A percentile compares a stretch with the other conserved stretches of the same genome.
Evolutionary conservation across 2,797 vertebrate species (phyloP).

Genomic region (Otolemur crassicaudatus): DNA sequence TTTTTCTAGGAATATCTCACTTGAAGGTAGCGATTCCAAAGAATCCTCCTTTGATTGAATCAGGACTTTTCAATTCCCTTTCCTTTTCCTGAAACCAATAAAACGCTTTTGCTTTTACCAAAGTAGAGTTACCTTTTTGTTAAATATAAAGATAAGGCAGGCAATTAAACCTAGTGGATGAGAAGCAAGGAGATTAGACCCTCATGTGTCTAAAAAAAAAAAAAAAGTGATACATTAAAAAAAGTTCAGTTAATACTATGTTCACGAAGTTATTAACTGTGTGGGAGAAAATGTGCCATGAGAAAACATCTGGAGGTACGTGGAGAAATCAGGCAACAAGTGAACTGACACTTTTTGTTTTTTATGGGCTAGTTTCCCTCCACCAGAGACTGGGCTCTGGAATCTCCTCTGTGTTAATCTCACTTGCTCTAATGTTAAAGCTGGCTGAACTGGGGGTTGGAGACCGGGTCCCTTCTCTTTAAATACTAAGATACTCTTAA

Average conservation of each 20-base stretch:
- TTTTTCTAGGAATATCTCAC: neutral
- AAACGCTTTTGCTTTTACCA: neutral
- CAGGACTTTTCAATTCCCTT: neutral
- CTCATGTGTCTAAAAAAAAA: slow-evolving; percentile 2
- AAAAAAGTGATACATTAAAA: neutral
- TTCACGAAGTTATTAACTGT: neutral
- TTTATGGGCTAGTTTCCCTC: neutral
- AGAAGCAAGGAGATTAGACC: neutral
- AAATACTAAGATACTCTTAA: neutral
- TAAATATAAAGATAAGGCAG: neutral
- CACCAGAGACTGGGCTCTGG: neutral
- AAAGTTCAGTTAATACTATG: neutral
- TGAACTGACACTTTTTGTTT: neutral
- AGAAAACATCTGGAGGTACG: neutral
- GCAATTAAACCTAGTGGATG: neutral
- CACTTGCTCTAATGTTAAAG: neutral
- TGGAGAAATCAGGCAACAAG: neutral
- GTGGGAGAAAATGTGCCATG: neutral
- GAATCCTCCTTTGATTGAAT: neutral
- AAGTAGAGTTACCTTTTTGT: neutral
- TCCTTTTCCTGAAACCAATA: neutral
- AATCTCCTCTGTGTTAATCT: neutral
- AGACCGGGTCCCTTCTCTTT: neutral
- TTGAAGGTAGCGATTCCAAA: slow-evolving; percentile 1
- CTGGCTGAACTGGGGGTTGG: neutral